Evolutionary conservation across 2,113 vertebrate species (phyloP).

Genomic region (Oncorhynchus mykiss): DNA sequence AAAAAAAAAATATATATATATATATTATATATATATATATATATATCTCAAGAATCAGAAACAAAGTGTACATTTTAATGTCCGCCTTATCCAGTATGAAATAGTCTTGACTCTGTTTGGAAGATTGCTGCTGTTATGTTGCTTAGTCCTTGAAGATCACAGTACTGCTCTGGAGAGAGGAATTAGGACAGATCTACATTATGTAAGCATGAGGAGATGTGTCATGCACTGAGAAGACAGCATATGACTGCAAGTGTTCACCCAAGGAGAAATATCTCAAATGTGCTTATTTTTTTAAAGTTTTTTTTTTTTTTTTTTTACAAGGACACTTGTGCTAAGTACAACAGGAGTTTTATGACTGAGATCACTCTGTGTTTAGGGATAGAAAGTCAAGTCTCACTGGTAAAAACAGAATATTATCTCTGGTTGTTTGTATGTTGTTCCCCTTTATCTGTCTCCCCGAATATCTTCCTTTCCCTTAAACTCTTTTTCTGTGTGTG

Average conservation of each 20-base stretch:
- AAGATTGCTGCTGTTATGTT: constrained; percentile 53
- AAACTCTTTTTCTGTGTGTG: constrained; percentile 14
- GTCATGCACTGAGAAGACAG: constrained; percentile 65
- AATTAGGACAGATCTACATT: constrained; percentile 77
- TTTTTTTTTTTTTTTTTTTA: too few species aligned
- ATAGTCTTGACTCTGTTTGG: constrained; percentile 53
- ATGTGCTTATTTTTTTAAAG: too few species aligned
- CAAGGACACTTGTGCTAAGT: background rate
- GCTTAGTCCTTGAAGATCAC: constrained; percentile 52
- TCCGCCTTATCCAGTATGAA: constrained; percentile 15
- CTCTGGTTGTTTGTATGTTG: constrained; percentile 45
- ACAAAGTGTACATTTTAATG: constrained; percentile 35
- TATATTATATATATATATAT: background rate
- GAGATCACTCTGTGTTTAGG: background rate
- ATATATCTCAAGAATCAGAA: constrained; percentile 1
- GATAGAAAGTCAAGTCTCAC: background rate
- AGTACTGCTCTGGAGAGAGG: constrained; percentile 45
- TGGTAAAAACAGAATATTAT: constrained; percentile 21
- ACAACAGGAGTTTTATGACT: constrained; percentile 1
- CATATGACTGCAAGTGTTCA: constrained; percentile 64
- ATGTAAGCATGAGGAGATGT: constrained; percentile 73
- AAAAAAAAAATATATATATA: background rate
- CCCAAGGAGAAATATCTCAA: constrained; percentile 53
- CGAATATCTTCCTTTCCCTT: background rate
- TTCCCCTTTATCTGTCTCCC: constrained; percentile 37